Evolutionary conservation across 1,140 invertebrate species (phyloP), one percentile per base, ranked within the genome.

Genomic region (Notospermus geniculatus): DNA sequence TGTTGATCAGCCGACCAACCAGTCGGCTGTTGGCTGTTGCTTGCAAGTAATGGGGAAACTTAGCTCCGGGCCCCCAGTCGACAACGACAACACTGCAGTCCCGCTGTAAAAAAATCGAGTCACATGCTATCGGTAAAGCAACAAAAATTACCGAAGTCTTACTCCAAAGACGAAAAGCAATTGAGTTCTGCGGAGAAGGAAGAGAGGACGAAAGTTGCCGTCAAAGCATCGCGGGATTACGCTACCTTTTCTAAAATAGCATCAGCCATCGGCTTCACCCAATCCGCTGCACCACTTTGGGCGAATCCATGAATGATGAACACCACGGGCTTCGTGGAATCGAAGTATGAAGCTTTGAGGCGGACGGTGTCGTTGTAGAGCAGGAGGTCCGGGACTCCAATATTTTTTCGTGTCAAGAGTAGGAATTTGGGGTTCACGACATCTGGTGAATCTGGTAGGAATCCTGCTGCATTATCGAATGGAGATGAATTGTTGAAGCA

Each of bases 1-100:
- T 87, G 2, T 91, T 90, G 29, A 95, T 80, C 79, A 95, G 91
- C 68, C 93, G 89, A 0, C 93, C 95, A 0, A 97, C 93, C 9
- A 97, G 82, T 50, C 93, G 83, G 0, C 93, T 94, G 73, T 97
- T 98, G 30, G 93, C 92, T 0, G 92, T 91, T 0, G 94, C 94
- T 67, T 94, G 85, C 0, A 95, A 89, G 75, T 98, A 98, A n/a
- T 50, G 46, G 76, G 94, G 94, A 69, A 95, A 87, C 0, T 88
- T 86, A 2, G 93, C 92, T 0, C 95, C 95, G 28, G 88, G 88
- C 65, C 92, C 91, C 94, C 95, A 97, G 76, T 97, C 92, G 2
- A 98, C 92, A 71, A 92, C 93, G 28, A 98, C 89, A 0, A 94
- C 88, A 75, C 94, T 94, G 65, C 89, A 88, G 69, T 92, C 88